A percentile compares a stretch with the other conserved stretches of the same genome.
Conservation (phyloP, 2,888 invertebrate genomes). For the Magallana nippona region DNA sequence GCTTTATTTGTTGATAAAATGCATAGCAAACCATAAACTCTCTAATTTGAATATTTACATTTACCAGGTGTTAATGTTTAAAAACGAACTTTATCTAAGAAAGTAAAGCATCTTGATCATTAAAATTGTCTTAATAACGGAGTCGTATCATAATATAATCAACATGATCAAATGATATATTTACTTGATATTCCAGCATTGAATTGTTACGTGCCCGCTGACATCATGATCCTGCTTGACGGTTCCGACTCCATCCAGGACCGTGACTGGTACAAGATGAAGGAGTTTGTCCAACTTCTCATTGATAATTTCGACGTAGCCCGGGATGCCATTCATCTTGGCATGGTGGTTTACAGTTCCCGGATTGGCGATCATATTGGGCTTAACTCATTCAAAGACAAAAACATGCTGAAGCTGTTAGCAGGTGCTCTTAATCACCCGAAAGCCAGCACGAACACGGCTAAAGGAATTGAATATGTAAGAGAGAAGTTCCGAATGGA, state of each 20-base stretch:
- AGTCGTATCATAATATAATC: not conserved
- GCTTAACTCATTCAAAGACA: conserved; percentile 63
- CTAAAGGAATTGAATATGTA: conserved; percentile 57
- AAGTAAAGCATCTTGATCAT: not conserved
- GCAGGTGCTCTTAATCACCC: conserved; percentile 58
- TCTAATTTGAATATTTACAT: no score
- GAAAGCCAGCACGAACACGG: conserved; percentile 62
- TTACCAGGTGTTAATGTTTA: no score
- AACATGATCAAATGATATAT: no score
- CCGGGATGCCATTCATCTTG: conserved; percentile 60
- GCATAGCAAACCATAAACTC: no score
- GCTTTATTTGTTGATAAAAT: no score
- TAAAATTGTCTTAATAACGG: not conserved
- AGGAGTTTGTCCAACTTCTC: conserved; percentile 66
- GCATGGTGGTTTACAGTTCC: conserved; percentile 69
- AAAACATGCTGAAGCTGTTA: conserved; percentile 57
- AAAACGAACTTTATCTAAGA: no score
- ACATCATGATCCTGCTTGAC: conserved; percentile 69
- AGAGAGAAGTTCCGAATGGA: conserved; percentile 57
- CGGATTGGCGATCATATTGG: conserved; percentile 63
- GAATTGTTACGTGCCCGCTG: conserved; percentile 68
- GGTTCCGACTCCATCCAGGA: conserved; percentile 70
- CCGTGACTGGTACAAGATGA: conserved; percentile 65
- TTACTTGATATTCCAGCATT: conserved; percentile 58
- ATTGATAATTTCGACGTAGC: conserved; percentile 65